A percentile compares a stretch with the other conserved stretches of the same genome.
These are phyloP conservation scores for Octomys mimax DNA, from an alignment of 2,797 vertebrate species.

Conservation along the genomic window DNA sequence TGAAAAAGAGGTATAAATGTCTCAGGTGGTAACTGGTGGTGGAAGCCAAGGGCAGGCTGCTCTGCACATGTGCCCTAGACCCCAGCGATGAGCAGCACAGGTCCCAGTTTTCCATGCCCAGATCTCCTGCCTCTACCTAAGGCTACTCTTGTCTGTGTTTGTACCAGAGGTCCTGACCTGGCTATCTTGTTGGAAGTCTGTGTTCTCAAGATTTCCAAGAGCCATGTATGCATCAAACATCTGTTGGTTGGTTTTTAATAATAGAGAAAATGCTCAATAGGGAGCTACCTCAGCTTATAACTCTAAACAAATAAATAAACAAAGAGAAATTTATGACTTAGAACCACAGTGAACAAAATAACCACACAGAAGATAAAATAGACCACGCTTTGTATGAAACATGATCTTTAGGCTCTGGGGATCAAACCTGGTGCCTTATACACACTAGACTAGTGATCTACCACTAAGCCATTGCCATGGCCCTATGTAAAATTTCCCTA, in stretches of 20 bases:
- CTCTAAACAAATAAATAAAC: background rate
- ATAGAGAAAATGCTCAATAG: slow-evolving; percentile 14
- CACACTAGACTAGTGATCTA: too few species aligned
- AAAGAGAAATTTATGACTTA: slow-evolving; percentile 18
- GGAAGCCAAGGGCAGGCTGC: background rate
- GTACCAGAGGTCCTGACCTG: slow-evolving; percentile 39
- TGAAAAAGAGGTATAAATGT: background rate
- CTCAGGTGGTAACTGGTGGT: too few species aligned
- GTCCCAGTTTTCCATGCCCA: background rate
- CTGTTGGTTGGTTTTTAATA: slow-evolving; percentile 24
- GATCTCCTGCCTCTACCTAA: background rate
- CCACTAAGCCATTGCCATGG: background rate
- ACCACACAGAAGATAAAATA: background rate
- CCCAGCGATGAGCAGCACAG: too few species aligned
- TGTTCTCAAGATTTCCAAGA: slow-evolving; percentile 8
- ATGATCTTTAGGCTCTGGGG: background rate
- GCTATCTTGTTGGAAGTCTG: slow-evolving; percentile 22
- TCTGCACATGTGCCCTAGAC: background rate
- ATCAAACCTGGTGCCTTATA: background rate
- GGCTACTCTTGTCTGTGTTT: background rate
- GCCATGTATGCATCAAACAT: background rate
- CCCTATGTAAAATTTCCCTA: background rate
- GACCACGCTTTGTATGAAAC: background rate
- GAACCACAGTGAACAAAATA: background rate
- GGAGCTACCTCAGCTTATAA: slow-evolving; percentile 29